Evolutionary conservation across 1,140 invertebrate species (phyloP).

Genomic region (Antheraea mylitta): DNA sequence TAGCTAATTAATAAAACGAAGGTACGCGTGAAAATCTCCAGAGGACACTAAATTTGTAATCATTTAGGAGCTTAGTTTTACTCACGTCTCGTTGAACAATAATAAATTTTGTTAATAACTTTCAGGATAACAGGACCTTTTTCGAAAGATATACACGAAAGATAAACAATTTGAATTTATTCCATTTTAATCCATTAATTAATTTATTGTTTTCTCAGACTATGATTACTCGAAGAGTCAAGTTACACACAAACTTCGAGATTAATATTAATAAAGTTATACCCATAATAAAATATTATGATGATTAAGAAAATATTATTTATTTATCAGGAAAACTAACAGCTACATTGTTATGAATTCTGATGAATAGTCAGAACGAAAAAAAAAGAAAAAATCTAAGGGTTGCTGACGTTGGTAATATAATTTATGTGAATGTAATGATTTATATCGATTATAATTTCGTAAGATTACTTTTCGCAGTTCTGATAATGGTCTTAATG

Average conservation of each 20-base stretch:
- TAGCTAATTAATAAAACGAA: not conserved
- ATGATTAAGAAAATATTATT: no score
- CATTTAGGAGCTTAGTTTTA: not conserved
- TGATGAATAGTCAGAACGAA: no score
- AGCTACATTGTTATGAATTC: no score
- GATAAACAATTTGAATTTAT: not conserved
- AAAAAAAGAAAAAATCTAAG: no score
- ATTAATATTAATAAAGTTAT: not conserved
- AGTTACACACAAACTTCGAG: not conserved
- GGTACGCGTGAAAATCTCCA: not conserved
- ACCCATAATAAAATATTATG: not conserved
- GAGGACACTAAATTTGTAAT: not conserved
- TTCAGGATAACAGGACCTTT: not conserved
- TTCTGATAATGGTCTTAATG: no score
- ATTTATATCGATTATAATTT: no score
- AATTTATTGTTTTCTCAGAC: not conserved
- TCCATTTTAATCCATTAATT: conserved; percentile 1
- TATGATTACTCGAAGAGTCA: not conserved
- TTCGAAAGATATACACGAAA: not conserved
- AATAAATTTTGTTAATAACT: not conserved
- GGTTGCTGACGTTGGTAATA: no score
- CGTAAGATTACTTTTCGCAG: no score
- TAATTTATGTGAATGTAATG: no score
- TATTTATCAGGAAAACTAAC: no score
- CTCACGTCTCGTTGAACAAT: not conserved